Conservation (phyloP, 2,888 invertebrate genomes). For the Chrysolina americana region DNA sequence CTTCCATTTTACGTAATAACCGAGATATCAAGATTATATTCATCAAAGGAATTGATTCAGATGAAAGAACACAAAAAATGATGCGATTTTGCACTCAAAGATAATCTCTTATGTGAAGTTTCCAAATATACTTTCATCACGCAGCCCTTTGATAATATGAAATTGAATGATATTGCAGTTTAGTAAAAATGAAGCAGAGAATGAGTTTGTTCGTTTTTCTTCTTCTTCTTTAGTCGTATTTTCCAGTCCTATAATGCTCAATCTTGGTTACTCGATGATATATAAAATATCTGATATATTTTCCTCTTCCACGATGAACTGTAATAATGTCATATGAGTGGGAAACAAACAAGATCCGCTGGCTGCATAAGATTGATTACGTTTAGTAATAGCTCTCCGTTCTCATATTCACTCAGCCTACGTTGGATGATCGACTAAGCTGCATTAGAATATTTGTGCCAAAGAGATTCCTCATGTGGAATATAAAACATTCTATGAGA, state of each 20-base stretch:
- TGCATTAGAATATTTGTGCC: conserved; percentile 16
- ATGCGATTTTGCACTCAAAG: conserved; percentile 25
- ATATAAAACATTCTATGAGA: conserved; percentile 5
- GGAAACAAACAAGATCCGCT: conserved; percentile 15
- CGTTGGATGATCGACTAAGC: not conserved
- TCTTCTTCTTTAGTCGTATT: conserved; percentile 11
- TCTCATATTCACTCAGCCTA: conserved; percentile 17
- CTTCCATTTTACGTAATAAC: not conserved
- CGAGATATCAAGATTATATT: not conserved
- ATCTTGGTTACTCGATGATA: conserved; percentile 21
- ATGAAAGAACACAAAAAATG: conserved; percentile 17
- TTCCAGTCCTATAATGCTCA: conserved; percentile 27
- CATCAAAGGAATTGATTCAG: conserved; percentile 25
- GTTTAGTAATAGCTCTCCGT: conserved; percentile 4
- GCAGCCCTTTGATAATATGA: conserved; percentile 29
- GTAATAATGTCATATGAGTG: conserved; percentile 17
- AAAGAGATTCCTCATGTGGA: conserved; percentile 10
- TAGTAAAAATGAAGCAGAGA: conserved; percentile 28
- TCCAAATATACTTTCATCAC: conserved; percentile 25
- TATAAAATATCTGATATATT: conserved; percentile 18
- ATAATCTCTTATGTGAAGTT: conserved; percentile 24
- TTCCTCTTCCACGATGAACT: conserved; percentile 1
- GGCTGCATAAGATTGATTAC: conserved; percentile 10
- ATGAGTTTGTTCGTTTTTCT: conserved; percentile 30
- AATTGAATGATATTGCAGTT: conserved; percentile 30